These are phyloP conservation scores for Marronus borbonicus DNA, from an alignment of 2,888 invertebrate genomes.

Conservation along the genomic window DNA sequence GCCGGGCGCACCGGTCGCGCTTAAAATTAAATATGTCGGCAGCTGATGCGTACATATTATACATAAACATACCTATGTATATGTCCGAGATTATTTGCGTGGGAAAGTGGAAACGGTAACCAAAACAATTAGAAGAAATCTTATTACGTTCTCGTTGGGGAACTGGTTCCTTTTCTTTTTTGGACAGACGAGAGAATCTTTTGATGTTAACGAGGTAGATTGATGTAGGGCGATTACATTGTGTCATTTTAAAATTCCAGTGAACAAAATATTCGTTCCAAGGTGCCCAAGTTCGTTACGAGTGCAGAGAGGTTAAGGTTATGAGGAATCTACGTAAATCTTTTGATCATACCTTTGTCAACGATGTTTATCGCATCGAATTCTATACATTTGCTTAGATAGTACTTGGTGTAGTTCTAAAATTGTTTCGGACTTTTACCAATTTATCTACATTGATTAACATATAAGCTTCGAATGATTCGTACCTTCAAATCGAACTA, in stretches of 20 bases:
- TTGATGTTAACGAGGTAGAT: constrained; percentile 19
- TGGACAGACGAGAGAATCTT: background rate
- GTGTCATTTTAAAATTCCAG: constrained; percentile 12
- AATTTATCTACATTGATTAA: no score
- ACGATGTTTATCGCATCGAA: no score
- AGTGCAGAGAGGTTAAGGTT: no score
- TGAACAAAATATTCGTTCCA: background rate
- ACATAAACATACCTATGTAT: background rate
- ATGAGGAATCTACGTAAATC: no score
- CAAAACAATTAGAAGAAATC: constrained; percentile 14
- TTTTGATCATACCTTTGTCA: no score
- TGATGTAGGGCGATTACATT: background rate
- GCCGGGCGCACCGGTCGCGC: constrained; percentile 4
- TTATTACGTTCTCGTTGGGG: background rate
- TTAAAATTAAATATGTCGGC: constrained; percentile 16
- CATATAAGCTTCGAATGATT: no score
- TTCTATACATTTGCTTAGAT: no score
- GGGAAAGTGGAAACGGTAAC: constrained; percentile 36
- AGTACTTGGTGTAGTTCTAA: no score
- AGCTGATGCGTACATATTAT: background rate
- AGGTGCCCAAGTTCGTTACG: no score
- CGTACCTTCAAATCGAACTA: no score
- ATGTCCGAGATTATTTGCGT: constrained; percentile 32
- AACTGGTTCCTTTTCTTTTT: background rate
- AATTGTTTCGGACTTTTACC: no score